Conservation (phyloP, 2,113 vertebrate species). For the Chaenogobius annularis region DNA sequence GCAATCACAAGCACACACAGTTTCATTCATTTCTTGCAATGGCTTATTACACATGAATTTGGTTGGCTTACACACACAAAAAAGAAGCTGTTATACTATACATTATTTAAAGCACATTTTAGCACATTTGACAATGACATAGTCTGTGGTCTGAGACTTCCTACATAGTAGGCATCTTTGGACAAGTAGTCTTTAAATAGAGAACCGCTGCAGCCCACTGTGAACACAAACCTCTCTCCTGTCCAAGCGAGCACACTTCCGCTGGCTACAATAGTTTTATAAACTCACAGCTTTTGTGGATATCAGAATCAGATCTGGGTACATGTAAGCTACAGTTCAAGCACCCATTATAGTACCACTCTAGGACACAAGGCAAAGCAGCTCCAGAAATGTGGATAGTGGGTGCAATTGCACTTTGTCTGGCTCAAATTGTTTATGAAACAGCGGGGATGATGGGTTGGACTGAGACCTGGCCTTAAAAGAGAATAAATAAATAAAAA, state of each 20-base stretch:
- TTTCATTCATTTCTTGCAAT: conserved; percentile 42
- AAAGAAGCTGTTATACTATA: conserved; percentile 53
- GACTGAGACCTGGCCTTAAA: conserved; percentile 26
- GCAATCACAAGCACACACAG: conserved; percentile 30
- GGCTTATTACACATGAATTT: conserved; percentile 49
- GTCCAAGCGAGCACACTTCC: conserved; percentile 57
- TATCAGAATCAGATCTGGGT: conserved; percentile 71
- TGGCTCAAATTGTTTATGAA: conserved; percentile 72
- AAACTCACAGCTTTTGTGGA: conserved; percentile 82
- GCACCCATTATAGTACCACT: conserved; percentile 84
- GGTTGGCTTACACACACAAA: conserved; percentile 40
- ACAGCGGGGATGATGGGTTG: conserved; percentile 38
- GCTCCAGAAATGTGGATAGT: conserved; percentile 71
- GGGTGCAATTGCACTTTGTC: conserved; percentile 72
- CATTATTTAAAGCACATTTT: conserved; percentile 40
- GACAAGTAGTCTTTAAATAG: conserved; percentile 59
- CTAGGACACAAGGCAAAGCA: conserved; percentile 77
- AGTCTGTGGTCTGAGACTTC: conserved; percentile 66
- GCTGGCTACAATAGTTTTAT: conserved; percentile 52
- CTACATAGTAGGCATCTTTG: conserved; percentile 77
- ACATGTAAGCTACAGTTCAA: conserved; percentile 63
- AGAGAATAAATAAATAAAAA: conserved; percentile 72
- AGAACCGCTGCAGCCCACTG: conserved; percentile 69
- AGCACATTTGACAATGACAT: conserved; percentile 42
- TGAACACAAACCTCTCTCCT: conserved; percentile 62